A percentile compares a stretch with the other conserved stretches of the same genome.
Evolutionary conservation across 37 sponge, comb jelly and placozoan genomes (phyloP).

Genomic region (Chondrosia reniformis): DNA sequence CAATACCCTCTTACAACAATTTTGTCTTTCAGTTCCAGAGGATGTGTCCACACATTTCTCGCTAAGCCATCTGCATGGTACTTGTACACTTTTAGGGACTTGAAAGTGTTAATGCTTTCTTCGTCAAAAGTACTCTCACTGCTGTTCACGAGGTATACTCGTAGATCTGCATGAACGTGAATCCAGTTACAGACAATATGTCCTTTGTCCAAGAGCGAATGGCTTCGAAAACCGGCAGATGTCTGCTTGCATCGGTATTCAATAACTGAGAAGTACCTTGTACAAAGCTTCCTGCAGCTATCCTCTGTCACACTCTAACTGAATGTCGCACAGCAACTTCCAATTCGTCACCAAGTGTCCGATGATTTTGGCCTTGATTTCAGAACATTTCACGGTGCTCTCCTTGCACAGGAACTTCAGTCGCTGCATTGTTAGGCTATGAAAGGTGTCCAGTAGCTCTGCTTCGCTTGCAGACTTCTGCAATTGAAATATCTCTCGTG

Average conservation of each 20-base stretch:
- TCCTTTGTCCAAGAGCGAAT: constrained; percentile 11
- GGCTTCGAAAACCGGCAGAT: background rate
- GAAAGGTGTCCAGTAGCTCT: background rate
- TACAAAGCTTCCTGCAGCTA: no score
- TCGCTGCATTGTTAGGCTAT: background rate
- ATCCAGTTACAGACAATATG: background rate
- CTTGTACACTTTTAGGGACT: background rate
- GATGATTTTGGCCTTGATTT: background rate
- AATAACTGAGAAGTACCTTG: no score
- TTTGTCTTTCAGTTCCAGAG: background rate
- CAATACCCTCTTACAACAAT: background rate
- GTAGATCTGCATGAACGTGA: background rate
- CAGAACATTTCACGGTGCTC: background rate
- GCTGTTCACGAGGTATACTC: background rate
- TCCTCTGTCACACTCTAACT: background rate
- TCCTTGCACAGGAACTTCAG: background rate
- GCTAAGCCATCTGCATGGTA: constrained; percentile 3
- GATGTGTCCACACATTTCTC: background rate
- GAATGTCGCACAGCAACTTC: background rate
- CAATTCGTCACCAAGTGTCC: background rate
- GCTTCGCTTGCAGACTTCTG: background rate
- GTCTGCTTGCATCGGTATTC: background rate
- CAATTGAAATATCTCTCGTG: background rate
- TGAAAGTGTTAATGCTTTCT: background rate
- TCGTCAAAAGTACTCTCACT: background rate